Percentiles rank a stretch among this genome's conserved stretches.
Evolutionary conservation across 2,888 invertebrate genomes (phyloP).

Genomic region (Bombyx huttoni): DNA sequence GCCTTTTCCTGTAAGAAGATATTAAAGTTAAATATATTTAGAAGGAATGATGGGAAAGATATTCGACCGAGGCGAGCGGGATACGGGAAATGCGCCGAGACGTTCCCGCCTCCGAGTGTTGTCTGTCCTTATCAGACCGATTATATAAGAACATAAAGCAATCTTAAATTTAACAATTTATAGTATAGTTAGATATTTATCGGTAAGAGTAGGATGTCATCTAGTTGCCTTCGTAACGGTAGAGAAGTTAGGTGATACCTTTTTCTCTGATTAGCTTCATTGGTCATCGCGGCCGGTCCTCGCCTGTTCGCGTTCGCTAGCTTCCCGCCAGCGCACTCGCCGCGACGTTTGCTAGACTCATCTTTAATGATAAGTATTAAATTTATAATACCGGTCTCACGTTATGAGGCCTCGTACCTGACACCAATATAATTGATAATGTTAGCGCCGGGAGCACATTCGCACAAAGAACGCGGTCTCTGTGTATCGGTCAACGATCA

Average conservation of each 20-base stretch:
- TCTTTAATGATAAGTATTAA: slow-evolving; percentile 39
- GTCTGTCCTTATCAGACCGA: slow-evolving; percentile 27
- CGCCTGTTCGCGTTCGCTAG: slow-evolving; percentile 30
- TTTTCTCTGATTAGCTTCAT: slow-evolving; percentile 63
- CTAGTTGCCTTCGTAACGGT: slow-evolving; percentile 70
- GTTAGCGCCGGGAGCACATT: slow-evolving; percentile 20
- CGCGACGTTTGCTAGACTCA: slow-evolving; percentile 53
- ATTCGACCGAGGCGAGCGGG: not conserved
- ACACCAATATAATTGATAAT: slow-evolving; percentile 51
- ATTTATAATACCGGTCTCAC: slow-evolving; percentile 30
- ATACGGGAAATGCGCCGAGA: slow-evolving; percentile 3
- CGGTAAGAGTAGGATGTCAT: slow-evolving; percentile 70
- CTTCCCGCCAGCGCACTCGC: slow-evolving; percentile 29
- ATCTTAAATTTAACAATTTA: slow-evolving; percentile 70
- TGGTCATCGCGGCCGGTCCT: slow-evolving; percentile 31
- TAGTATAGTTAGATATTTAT: slow-evolving; percentile 69
- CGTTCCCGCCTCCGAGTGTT: slow-evolving; percentile 7
- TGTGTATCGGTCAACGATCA: slow-evolving; percentile 3
- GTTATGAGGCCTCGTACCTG: slow-evolving; percentile 57
- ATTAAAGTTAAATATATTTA: not conserved
- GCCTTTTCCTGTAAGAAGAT: slow-evolving; percentile 40
- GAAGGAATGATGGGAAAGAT: not conserved
- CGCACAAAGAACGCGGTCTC: slow-evolving; percentile 26
- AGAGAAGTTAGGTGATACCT: slow-evolving; percentile 66
- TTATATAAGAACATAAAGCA: slow-evolving; percentile 60